phyloP scores from a whole-genome alignment of 2,113 vertebrate species.

The Protobothrops flavoviridis region DNA sequence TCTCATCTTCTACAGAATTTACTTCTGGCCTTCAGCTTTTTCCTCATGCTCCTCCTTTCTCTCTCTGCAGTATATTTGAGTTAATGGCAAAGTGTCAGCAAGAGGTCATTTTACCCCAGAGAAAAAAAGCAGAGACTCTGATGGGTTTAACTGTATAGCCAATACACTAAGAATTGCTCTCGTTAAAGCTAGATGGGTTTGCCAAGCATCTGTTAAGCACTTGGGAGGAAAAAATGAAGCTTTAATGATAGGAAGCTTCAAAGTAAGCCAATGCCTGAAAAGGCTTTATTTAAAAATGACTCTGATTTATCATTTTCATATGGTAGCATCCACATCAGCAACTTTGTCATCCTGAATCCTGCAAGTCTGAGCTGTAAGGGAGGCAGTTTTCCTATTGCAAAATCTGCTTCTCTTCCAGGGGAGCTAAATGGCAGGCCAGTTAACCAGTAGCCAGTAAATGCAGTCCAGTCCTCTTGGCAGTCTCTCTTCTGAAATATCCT shows the following conservation, averaged over 20 bases:
- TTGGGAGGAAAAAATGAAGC: not conserved
- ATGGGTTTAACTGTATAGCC: accelerated
- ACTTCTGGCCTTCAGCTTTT: conserved; percentile 20
- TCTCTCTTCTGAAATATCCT: not conserved
- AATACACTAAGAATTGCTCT: not conserved
- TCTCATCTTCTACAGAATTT: not conserved
- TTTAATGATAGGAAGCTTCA: not conserved
- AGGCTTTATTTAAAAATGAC: not conserved
- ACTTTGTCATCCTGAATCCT: not conserved
- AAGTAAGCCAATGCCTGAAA: conserved; percentile 3
- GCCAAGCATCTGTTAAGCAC: conserved; percentile 16
- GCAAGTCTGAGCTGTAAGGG: not conserved
- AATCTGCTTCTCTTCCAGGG: not conserved
- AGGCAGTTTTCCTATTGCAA: not conserved
- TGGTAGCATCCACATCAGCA: not conserved
- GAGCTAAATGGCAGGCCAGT: not conserved
- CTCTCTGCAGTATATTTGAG: not conserved
- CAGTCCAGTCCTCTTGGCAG: not conserved
- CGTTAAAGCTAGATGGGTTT: not conserved
- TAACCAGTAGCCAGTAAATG: not conserved
- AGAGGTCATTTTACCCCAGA: not conserved
- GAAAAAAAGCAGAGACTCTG: not conserved
- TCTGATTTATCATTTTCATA: conserved; percentile 6
- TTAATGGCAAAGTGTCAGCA: conserved; percentile 26
- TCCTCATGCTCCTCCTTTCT: no score